Evolutionary conservation across 2,888 invertebrate species (phyloP).

Genomic region (Mimachlamys varia): DNA sequence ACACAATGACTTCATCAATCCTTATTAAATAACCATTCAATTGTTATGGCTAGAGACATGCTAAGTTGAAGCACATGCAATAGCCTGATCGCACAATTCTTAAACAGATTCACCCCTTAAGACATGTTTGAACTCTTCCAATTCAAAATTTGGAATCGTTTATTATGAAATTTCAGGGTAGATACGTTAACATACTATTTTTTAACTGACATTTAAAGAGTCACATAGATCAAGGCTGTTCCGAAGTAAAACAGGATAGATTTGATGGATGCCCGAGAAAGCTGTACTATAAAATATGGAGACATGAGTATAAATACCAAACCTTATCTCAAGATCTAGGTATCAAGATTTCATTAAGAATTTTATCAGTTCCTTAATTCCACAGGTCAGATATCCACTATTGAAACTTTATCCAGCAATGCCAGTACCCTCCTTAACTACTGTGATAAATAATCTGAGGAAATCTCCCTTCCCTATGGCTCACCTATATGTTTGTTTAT

Average conservation of each 20-base stretch:
- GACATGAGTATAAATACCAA: neutral
- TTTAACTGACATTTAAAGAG: neutral
- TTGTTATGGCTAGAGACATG: neutral
- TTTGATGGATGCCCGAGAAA: neutral
- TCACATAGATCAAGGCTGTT: neutral
- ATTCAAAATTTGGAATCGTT: too few relatives aligned
- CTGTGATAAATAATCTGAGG: conserved; percentile 1
- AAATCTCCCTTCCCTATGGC: neutral
- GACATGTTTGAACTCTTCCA: too few relatives aligned
- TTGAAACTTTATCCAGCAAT: conserved; percentile 17
- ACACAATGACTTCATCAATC: conserved; percentile 17
- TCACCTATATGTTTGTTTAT: conserved; percentile 15
- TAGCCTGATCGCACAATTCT: neutral
- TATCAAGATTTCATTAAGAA: conserved; percentile 36
- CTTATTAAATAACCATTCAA: conserved; percentile 4
- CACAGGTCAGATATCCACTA: neutral
- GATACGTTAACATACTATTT: neutral
- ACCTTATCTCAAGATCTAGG: conserved; percentile 12
- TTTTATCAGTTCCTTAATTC: conserved; percentile 15
- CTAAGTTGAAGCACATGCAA: neutral
- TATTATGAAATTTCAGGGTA: too few relatives aligned
- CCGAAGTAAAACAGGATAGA: neutral
- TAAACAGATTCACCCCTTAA: too few relatives aligned
- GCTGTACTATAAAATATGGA: neutral
- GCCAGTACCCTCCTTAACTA: conserved; percentile 16